These are phyloP conservation scores for Chironomus riparius DNA, from an alignment of 2,888 invertebrate genomes.

Conservation along the genomic window DNA sequence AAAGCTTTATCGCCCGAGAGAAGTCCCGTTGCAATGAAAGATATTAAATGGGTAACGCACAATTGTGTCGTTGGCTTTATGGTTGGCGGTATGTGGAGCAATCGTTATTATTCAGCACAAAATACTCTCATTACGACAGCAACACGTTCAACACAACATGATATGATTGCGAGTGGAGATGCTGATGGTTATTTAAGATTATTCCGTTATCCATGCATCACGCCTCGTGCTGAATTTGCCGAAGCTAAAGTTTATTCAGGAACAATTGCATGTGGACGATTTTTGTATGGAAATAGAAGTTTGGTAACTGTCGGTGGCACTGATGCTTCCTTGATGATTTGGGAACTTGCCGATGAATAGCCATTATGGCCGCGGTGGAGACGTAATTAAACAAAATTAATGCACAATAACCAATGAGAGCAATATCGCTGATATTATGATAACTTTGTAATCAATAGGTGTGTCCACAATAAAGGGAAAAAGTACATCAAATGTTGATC, in stretches of 20 bases:
- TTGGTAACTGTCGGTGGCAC: constrained; percentile 78
- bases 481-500: constrained; percentile 9
- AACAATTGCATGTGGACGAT: constrained; percentile 66
- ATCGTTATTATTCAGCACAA: constrained; percentile 76
- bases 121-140: constrained; percentile 74
- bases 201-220: constrained; percentile 80
- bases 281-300: constrained; percentile 78
- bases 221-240: constrained; percentile 76
- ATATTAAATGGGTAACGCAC: constrained; percentile 80
- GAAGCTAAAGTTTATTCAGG: constrained; percentile 83
- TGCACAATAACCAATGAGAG: too few relatives aligned
- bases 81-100: constrained; percentile 72
- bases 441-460: neutral
- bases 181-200: constrained; percentile 80
- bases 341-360: constrained; percentile 63
- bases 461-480: constrained; percentile 15
- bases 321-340: constrained; percentile 83
- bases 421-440: neutral
- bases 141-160: constrained; percentile 73
- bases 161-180: constrained; percentile 75
- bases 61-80: constrained; percentile 81
- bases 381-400: neutral
- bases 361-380: constrained; percentile 40
- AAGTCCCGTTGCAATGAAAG: constrained; percentile 82
- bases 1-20: constrained; percentile 78